A percentile compares a stretch with the other conserved stretches of the same genome.
phyloP scores from a whole-genome alignment of 2,888 invertebrate genomes.

The Meandrusa payeni region DNA sequence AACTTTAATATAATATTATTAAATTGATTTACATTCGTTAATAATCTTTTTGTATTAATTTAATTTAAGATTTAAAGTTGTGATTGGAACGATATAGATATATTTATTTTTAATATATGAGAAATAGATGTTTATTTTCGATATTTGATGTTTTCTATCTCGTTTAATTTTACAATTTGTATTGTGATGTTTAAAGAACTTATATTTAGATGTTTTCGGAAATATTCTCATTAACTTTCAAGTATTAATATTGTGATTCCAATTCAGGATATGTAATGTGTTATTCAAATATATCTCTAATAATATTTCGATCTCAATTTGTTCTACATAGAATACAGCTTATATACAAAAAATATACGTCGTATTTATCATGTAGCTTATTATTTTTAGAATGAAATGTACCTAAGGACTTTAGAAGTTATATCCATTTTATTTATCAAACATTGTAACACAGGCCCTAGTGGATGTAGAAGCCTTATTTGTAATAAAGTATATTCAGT shows the following conservation, averaged over 20 bases:
- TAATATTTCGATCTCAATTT: constrained; percentile 25
- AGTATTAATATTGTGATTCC: constrained; percentile 24
- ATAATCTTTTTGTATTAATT: constrained; percentile 27
- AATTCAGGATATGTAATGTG: constrained; percentile 7
- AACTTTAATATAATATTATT: constrained; percentile 33
- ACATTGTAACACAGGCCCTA: constrained; percentile 68
- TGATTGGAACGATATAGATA: constrained; percentile 7
- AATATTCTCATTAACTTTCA: constrained; percentile 9
- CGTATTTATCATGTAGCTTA: constrained; percentile 26
- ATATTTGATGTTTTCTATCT: constrained; percentile 8
- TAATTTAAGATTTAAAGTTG: constrained; percentile 10
- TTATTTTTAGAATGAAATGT: constrained; percentile 34
- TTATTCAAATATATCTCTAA: constrained; percentile 13
- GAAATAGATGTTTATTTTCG: constrained; percentile 7
- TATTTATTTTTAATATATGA: constrained; percentile 5
- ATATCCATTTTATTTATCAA: constrained; percentile 44
- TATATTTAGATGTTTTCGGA: constrained; percentile 12
- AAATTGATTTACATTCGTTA: constrained; percentile 22
- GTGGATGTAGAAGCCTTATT: constrained; percentile 71
- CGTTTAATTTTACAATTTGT: constrained; percentile 13
- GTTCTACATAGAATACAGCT: constrained; percentile 22
- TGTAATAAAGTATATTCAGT: constrained; percentile 76
- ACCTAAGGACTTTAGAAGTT: constrained; percentile 32
- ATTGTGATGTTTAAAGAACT: constrained; percentile 9
- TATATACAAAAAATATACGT: constrained; percentile 9